phyloP scores from a whole-genome alignment of 2,888 invertebrate species.

The Platynereis dumerilii region DNA sequence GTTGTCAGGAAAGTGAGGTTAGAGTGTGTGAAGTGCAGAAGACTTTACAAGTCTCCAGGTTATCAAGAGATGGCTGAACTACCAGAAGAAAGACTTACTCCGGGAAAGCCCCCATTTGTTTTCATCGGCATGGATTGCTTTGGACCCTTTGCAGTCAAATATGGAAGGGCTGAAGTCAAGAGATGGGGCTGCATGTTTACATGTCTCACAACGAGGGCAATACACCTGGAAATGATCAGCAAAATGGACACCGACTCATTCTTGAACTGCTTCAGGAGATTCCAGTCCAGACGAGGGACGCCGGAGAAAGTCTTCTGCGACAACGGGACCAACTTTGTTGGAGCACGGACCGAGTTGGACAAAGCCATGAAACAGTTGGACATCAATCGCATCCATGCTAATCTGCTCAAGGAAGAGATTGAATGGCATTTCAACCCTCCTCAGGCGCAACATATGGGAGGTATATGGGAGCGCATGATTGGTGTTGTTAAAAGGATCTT shows the following conservation, averaged over 20 bases:
- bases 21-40: constrained; percentile 27
- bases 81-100: constrained; percentile 35
- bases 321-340: constrained; percentile 24
- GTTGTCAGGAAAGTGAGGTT: constrained; percentile 14
- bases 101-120: constrained; percentile 40
- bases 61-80: constrained; percentile 37
- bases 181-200: constrained; percentile 41
- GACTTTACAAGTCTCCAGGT: constrained; percentile 1
- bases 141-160: constrained; percentile 41
- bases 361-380: constrained; percentile 11
- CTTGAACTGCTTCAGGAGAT: constrained; percentile 1
- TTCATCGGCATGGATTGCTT: constrained; percentile 43
- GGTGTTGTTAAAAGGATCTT: constrained; percentile 38
- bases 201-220: constrained; percentile 7
- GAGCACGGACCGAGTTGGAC: constrained; percentile 20
- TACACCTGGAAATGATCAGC: constrained; percentile 14
- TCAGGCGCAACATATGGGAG: constrained; percentile 41
- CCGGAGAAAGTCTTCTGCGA: constrained; percentile 6
- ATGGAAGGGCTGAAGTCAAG: constrained; percentile 41
- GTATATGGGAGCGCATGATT: constrained; percentile 45
- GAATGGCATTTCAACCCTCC: constrained; percentile 38
- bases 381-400: no score
- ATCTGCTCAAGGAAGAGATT: constrained; percentile 22
- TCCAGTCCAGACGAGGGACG: background rate
- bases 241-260: constrained; percentile 17